phyloP scores from a whole-genome alignment of 2,797 vertebrate species.

The Chromis chromis region DNA sequence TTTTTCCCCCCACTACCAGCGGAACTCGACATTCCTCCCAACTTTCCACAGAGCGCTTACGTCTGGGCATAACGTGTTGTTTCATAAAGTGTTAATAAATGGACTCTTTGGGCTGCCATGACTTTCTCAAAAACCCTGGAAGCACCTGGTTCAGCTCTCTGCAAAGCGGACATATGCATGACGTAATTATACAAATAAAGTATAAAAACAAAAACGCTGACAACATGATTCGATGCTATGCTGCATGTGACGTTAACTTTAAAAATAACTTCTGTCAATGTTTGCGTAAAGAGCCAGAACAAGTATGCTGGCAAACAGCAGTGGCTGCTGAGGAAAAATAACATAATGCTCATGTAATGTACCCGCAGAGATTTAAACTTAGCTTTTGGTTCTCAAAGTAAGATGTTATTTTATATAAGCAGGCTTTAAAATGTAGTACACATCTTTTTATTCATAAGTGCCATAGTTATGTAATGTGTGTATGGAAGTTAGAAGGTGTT shows the following conservation, averaged over 20 bases:
- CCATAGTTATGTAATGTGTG: no score
- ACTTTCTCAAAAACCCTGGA: conserved; percentile 8
- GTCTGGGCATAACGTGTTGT: conserved; percentile 32
- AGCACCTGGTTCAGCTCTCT: conserved; percentile 39
- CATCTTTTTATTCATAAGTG: no score
- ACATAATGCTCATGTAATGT: neutral
- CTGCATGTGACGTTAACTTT: conserved; percentile 21
- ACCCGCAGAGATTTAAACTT: neutral
- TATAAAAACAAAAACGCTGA: conserved; percentile 33
- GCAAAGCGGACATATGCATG: conserved; percentile 9
- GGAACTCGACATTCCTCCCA: conserved; percentile 54
- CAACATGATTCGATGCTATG: neutral
- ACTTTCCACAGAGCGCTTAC: conserved; percentile 51
- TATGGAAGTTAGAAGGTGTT: neutral
- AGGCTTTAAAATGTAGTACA: neutral
- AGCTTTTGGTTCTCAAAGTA: neutral
- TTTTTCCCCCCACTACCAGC: conserved; percentile 38
- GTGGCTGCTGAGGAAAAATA: neutral
- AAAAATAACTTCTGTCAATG: conserved; percentile 43
- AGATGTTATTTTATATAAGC: neutral
- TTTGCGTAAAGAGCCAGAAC: conserved; percentile 36
- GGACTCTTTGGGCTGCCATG: conserved; percentile 19
- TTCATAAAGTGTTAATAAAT: conserved; percentile 45
- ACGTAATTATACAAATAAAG: conserved; percentile 51
- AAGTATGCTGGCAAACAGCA: conserved; percentile 19